These are phyloP conservation scores for Ispidina lecontei DNA, from an alignment of 2,797 vertebrate species.

Conservation along the genomic window DNA sequence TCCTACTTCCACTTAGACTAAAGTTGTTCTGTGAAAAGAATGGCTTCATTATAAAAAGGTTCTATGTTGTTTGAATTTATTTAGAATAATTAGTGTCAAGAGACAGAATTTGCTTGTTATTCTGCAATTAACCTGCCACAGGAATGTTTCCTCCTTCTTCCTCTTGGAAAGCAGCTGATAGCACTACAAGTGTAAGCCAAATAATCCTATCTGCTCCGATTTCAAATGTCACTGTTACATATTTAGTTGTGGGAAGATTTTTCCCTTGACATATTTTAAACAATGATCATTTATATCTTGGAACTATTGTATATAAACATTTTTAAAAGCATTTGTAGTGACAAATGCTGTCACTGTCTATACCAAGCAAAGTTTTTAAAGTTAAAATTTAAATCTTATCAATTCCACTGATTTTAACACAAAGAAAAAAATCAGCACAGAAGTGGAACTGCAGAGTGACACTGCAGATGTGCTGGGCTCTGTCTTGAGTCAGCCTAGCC, in stretches of 20 bases:
- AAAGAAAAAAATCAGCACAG: conserved; percentile 13
- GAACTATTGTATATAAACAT: conserved; percentile 57
- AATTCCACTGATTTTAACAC: conserved; percentile 22
- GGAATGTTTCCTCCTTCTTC: conserved; percentile 20
- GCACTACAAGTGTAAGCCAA: conserved; percentile 18
- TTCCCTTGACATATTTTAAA: conserved; percentile 59
- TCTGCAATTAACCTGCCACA: conserved; percentile 56
- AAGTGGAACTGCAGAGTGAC: neutral
- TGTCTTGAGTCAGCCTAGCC: neutral
- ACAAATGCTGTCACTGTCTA: conserved; percentile 57
- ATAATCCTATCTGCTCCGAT: neutral
- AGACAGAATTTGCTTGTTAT: conserved; percentile 39
- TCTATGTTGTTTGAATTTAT: conserved; percentile 31
- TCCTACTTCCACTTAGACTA: neutral
- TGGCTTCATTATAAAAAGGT: conserved; percentile 16
- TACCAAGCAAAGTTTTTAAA: conserved; percentile 28
- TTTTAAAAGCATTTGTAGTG: conserved; percentile 41
- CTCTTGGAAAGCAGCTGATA: conserved; percentile 1
- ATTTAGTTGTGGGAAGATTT: conserved; percentile 50
- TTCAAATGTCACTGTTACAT: conserved; percentile 56
- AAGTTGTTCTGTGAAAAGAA: conserved; percentile 16
- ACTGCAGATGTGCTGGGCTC: neutral
- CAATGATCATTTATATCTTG: conserved; percentile 62
- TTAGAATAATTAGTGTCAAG: conserved; percentile 48
- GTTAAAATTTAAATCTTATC: conserved; percentile 59